Evolutionary conservation across 2,888 invertebrate species (phyloP).

Genomic region (Eulithis prunata): DNA sequence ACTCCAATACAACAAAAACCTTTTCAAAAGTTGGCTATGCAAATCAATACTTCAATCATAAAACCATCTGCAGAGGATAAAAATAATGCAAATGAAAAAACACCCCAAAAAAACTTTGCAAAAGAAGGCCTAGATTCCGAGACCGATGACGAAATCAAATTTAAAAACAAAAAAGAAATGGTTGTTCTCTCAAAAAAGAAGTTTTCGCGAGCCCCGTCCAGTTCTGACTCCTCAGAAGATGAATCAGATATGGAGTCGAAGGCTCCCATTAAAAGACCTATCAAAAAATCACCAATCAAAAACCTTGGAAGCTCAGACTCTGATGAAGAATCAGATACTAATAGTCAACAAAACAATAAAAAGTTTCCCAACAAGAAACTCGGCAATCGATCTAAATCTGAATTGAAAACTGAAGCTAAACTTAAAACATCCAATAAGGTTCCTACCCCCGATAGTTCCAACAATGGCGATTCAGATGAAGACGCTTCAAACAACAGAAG

Average conservation of each 20-base stretch:
- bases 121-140: constrained; percentile 10
- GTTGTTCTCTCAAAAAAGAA: constrained; percentile 12
- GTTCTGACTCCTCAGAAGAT: constrained; percentile 21
- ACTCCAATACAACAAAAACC: constrained; percentile 71
- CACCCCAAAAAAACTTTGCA: constrained; percentile 25
- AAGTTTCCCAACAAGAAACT: constrained; percentile 11
- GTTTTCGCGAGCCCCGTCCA: constrained; percentile 15
- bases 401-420: constrained; percentile 1
- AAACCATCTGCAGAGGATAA: constrained; percentile 47
- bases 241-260: constrained; percentile 10
- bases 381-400: constrained; percentile 6
- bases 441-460: constrained; percentile 18
- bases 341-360: constrained; percentile 4
- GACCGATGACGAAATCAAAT: constrained; percentile 37
- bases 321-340: constrained; percentile 16
- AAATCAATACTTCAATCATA: constrained; percentile 65
- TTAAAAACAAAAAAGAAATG: constrained; percentile 31
- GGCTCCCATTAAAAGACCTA: background rate
- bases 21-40: constrained; percentile 55
- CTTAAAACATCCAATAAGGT: constrained; percentile 8
- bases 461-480: constrained; percentile 42
- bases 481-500: constrained; percentile 46
- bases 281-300: constrained; percentile 6
- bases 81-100: constrained; percentile 32
- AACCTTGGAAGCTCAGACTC: constrained; percentile 17